Base-by-base conservation (phyloP, 2,888 invertebrate species). In the Eledone cirrhosa region DNA sequence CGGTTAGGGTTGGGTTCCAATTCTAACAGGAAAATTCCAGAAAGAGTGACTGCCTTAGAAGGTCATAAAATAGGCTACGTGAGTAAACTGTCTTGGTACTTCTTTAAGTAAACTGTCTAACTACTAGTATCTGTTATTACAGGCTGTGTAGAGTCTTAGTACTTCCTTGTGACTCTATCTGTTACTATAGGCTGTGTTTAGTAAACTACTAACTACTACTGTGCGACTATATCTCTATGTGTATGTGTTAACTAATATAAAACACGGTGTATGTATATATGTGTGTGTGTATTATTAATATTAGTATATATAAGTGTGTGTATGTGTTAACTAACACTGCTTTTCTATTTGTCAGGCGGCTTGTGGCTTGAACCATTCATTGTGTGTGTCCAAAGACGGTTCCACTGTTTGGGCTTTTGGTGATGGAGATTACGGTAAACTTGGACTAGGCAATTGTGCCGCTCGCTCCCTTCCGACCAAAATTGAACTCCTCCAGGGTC, bases 341-440 rank as follows among this genome's bases (percentile, higher is more conserved):
- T n/a, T 41, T 41, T 41, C 41, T 41, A 8, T 5, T 41, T 41
- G 81, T 11, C 78, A 90, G 89, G 93, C 93, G 27, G 92, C 94
- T 13, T 94, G 94, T 89, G 94, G 94, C 2, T 88, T 94, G 78
- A 93, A 93, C 85, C 94, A 94, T 87, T 93, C 93, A 0, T 91
- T 93, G 47, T 93, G 93, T 87, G 91, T 93, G 31, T 92, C 93
- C 1, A 85, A 88, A 3, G 93, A 94, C 86, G 93, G 93, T 1
- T 90, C 91, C 84, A 91, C 90, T 2, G 93, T 93, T 0, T 94
- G 93, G 93, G 92, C 93, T 0, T 94, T 93, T 89, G 94, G 94
- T 7, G 94, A 94, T 89, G 93, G 93, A 1, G 93, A 93, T 85
- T 93, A 93, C 87, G 94, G 94, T 19, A 94, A 94, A 88, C 88